A percentile compares a stretch with the other conserved stretches of the same genome.
Evolutionary conservation across 2,888 invertebrate species (phyloP).

Genomic region (Thymelicus acteon): DNA sequence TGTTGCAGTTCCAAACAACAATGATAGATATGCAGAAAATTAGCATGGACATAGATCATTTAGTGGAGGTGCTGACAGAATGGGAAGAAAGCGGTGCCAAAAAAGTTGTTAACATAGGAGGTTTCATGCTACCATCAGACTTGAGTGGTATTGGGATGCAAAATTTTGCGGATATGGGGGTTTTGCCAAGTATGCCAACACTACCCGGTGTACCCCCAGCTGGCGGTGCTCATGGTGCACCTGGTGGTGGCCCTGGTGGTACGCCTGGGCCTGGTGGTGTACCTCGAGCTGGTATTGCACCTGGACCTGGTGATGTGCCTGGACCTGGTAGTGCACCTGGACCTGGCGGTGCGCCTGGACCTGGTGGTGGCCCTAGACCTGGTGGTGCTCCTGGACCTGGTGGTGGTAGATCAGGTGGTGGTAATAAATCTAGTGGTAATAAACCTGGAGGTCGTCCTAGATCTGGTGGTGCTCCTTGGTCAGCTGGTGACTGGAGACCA

Average conservation of each 20-base stretch:
- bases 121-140: conserved; percentile 7
- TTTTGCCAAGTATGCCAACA: too few relatives aligned
- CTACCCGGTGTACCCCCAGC: too few relatives aligned
- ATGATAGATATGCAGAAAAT: conserved; percentile 42
- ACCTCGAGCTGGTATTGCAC: neutral
- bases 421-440: neutral
- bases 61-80: conserved; percentile 41
- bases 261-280: neutral
- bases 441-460: neutral
- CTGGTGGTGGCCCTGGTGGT: conserved; percentile 26
- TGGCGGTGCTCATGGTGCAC: conserved; percentile 38
- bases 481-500: too few relatives aligned
- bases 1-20: neutral
- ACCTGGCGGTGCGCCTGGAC: too few relatives aligned
- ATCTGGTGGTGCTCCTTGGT: too few relatives aligned
- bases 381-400: too few relatives aligned
- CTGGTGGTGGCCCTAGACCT: too few relatives aligned
- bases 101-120: neutral
- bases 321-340: too few relatives aligned
- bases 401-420: too few relatives aligned
- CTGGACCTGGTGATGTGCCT: neutral
- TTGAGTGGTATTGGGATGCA: neutral
- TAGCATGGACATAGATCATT: conserved; percentile 42
- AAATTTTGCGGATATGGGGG: too few relatives aligned
- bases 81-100: conserved; percentile 19